Evolutionary conservation across 1,140 invertebrate genomes (phyloP).

Genomic region (Rhynchophorus ferrugineus): DNA sequence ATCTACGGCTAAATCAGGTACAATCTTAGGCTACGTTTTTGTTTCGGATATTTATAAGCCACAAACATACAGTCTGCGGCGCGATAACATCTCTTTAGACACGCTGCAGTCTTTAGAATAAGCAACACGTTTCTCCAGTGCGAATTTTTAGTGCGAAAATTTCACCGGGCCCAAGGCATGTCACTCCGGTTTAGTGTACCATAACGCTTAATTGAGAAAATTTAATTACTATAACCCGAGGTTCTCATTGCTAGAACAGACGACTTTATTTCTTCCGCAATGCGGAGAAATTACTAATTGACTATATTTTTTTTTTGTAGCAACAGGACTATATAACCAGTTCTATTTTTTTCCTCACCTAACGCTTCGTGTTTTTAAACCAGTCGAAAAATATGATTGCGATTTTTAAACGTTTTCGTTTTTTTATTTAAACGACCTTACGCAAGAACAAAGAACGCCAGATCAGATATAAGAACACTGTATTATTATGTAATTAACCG

Average conservation of each 20-base stretch:
- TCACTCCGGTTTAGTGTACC: neutral
- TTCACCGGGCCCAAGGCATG: neutral
- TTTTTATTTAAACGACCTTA: no score
- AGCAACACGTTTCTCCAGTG: conserved; percentile 6
- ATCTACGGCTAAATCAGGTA: conserved; percentile 14
- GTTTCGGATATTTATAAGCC: no score
- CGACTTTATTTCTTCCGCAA: conserved; percentile 8
- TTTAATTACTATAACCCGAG: conserved; percentile 2
- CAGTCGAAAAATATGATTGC: no score
- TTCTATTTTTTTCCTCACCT: no score
- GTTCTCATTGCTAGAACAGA: neutral
- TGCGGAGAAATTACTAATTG: conserved; percentile 14
- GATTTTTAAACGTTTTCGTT: no score
- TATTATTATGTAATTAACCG: no score
- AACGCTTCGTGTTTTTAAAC: no score
- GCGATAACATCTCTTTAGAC: conserved; percentile 32
- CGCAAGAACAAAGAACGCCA: no score
- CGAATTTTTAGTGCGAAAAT: neutral
- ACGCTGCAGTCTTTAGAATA: conserved; percentile 22
- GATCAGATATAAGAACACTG: no score
- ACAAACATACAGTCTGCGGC: conserved; percentile 24
- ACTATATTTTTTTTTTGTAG: conserved; percentile 9
- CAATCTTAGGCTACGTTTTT: neutral
- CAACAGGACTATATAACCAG: neutral
- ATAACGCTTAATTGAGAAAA: conserved; percentile 4